phyloP scores from a whole-genome alignment of 2,888 invertebrate species.

The Apotomis capreana region DNA sequence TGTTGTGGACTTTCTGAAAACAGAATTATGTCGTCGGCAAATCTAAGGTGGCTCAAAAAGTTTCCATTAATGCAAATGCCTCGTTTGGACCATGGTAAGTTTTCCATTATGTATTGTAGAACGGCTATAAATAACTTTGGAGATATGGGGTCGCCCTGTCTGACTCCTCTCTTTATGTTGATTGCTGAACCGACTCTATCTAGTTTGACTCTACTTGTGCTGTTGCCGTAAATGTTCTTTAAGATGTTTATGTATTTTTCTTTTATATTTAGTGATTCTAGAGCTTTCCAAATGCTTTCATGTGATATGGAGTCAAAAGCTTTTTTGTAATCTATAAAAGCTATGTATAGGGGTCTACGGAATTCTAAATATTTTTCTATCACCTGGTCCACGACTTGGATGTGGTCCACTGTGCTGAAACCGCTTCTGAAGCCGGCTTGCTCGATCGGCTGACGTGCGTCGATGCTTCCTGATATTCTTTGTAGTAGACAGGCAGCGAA shows the following conservation, averaged over 20 bases:
- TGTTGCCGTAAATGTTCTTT: conserved; percentile 33
- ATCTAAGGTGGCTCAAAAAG: neutral
- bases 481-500: neutral
- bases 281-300: conserved; percentile 24
- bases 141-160: neutral
- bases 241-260: conserved; percentile 33
- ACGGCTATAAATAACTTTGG: conserved; percentile 7
- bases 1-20: conserved; percentile 19
- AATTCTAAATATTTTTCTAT: conserved; percentile 19
- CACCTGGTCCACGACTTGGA: conserved; percentile 35
- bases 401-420: conserved; percentile 35
- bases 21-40: neutral
- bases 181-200: conserved; percentile 36
- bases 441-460: conserved; percentile 39
- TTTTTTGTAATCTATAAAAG: conserved; percentile 13
- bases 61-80: neutral
- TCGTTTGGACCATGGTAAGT: neutral
- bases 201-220: conserved; percentile 40
- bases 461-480: conserved; percentile 13
- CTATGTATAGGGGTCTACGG: conserved; percentile 1
- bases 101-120: neutral
- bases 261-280: conserved; percentile 34
- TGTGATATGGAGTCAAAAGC: neutral
- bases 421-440: conserved; percentile 41
- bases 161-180: neutral